A percentile compares a stretch with the other conserved stretches of the same genome.
phyloP scores from a whole-genome alignment of 2,113 vertebrate genomes.

The Gambusia affinis region DNA sequence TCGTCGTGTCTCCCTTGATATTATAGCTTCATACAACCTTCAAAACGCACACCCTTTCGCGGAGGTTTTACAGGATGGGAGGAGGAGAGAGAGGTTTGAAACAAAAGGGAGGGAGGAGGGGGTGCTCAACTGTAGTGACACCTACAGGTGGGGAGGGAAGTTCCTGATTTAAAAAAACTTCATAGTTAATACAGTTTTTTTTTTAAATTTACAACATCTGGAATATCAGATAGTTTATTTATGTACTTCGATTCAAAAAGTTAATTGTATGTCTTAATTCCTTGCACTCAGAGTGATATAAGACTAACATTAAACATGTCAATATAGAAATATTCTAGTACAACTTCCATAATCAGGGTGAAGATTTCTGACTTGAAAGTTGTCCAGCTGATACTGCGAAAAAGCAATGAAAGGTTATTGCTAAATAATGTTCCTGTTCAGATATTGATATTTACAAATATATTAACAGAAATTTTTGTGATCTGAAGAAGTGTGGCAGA shows the following conservation, averaged over 20 bases:
- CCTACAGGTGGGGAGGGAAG: conserved; percentile 64
- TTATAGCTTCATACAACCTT: conserved; percentile 61
- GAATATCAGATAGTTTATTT: neutral
- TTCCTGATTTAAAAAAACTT: too few species aligned
- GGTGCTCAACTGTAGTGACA: conserved; percentile 57
- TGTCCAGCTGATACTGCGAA: too few species aligned
- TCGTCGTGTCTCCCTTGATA: conserved; percentile 5
- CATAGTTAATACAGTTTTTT: too few species aligned
- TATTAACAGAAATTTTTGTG: too few species aligned
- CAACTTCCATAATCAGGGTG: too few species aligned
- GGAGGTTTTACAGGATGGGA: conserved; percentile 60
- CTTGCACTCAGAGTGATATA: neutral
- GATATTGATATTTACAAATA: too few species aligned
- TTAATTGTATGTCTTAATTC: neutral
- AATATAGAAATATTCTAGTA: neutral
- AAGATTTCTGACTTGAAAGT: neutral
- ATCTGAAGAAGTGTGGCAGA: too few species aligned
- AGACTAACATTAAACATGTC: neutral
- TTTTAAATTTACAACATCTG: too few species aligned
- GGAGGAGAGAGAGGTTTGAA: conserved; percentile 26
- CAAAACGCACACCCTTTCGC: conserved; percentile 75
- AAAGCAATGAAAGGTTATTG: neutral
- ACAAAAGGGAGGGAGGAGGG: conserved; percentile 15
- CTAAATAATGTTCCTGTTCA: too few species aligned
- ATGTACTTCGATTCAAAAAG: neutral